Evolutionary conservation across 1,140 invertebrate genomes (phyloP).

Genomic region (Megalopta genalis): DNA sequence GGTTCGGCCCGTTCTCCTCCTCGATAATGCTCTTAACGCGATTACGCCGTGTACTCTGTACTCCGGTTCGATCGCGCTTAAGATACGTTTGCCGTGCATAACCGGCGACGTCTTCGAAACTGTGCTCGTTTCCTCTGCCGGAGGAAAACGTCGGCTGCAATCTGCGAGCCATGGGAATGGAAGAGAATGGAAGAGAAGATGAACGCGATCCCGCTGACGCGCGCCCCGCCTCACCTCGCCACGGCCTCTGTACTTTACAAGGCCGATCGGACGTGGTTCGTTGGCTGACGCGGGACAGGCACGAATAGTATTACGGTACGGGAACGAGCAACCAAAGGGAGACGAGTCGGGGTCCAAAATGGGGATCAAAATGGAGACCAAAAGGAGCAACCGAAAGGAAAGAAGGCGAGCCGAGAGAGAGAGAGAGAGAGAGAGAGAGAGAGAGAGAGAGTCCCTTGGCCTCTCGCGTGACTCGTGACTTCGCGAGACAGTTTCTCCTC

Average conservation of each 20-base stretch:
- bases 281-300: too few species aligned
- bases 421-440: too few species aligned
- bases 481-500: conserved; percentile 11
- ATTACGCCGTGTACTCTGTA: conserved; percentile 10
- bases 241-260: too few species aligned
- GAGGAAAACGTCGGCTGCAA: background rate
- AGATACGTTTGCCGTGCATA: conserved; percentile 2
- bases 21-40: conserved; percentile 32
- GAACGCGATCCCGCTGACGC: too few species aligned
- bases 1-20: background rate
- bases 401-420: too few species aligned
- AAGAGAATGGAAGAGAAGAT: background rate
- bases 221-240: too few species aligned
- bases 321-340: too few species aligned
- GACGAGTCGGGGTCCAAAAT: too few species aligned
- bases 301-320: too few species aligned
- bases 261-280: too few species aligned
- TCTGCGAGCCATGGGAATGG: background rate
- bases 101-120: conserved; percentile 14
- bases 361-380: too few species aligned
- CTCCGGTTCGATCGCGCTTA: conserved; percentile 20
- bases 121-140: background rate
- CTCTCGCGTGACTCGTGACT: background rate
- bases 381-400: too few species aligned
- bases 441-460: background rate